Evolutionary conservation across 2,888 invertebrate genomes (phyloP), one percentile per base, ranked within the genome.

Genomic region (Pediacus dermestoides): DNA sequence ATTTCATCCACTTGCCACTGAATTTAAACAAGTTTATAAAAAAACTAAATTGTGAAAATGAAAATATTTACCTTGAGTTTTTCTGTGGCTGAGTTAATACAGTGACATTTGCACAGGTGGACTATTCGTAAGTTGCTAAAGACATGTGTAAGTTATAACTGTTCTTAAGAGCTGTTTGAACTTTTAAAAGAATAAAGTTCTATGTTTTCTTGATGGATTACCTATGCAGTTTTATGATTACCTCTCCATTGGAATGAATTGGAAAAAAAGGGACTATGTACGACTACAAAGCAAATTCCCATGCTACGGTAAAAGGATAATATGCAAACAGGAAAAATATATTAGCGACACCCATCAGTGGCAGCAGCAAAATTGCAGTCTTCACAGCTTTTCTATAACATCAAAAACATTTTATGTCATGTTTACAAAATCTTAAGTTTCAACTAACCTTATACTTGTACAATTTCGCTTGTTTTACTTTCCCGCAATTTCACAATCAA

Each of bases 181-280:
- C 60, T 60, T 61, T 8, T 18, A 18, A 18, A 8, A 18, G 21
- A 18, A 7, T 8, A 18, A 18, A 8, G 21, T 6, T 18, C 8
- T 18, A 7, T 7, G 8, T 18, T 18, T 18, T 18, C 8, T 18
- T 18, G 6, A 18, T 18, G 8, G 8, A 7, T 18, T 18, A 18
- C 21, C 21, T 6, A 18, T 18, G 6, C 21, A 8, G 21, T n/a
- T 8, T n/a, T 25, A 16, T 22, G 35, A 51, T 68, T 66, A 89
- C 90, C 80, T 91, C 90, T 46, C 81, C 83, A 56, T 90, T 90
- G 88, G 63, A 88, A 89, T 0, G 89, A 86, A n/a, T 81, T 79
- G 30, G n/a, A n/a, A 90, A 71, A 60, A 87, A 85, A 61, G 89
- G 83, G 1, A 88, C 82, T 8, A 74, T 70, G 65, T 85, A 89